Evolutionary conservation across 2,888 invertebrate species (phyloP).

Genomic region (Rambutsinella grinnellia): DNA sequence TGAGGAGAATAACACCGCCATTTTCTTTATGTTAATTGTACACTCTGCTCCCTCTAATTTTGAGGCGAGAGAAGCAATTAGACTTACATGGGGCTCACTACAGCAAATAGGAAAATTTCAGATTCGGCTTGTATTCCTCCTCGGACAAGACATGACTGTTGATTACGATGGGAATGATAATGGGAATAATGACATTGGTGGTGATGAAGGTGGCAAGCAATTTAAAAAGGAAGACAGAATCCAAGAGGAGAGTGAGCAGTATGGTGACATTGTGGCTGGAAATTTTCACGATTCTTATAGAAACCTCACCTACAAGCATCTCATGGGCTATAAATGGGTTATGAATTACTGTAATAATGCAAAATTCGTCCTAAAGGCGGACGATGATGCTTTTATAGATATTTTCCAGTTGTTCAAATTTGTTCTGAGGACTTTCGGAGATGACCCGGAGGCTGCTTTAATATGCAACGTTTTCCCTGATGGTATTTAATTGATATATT

Average conservation of each 20-base stretch:
- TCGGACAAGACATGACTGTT: constrained; percentile 57
- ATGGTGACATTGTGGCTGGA: constrained; percentile 56
- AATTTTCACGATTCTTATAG: constrained; percentile 66
- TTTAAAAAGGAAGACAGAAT: neutral
- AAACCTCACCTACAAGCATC: constrained; percentile 66
- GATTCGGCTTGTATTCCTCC: constrained; percentile 66
- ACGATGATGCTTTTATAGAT: constrained; percentile 67
- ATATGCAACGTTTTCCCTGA: constrained; percentile 66
- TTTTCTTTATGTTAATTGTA: constrained; percentile 66
- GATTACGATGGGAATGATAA: neutral
- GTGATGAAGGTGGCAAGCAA: constrained; percentile 10
- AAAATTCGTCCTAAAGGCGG: constrained; percentile 66
- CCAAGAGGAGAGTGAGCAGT: constrained; percentile 60
- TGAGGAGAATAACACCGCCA: constrained; percentile 15
- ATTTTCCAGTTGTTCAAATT: constrained; percentile 64
- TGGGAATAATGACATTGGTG: constrained; percentile 13
- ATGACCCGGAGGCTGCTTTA: constrained; percentile 57
- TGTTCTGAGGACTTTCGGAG: constrained; percentile 59
- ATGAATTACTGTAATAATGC: constrained; percentile 61
- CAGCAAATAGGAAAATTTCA: constrained; percentile 52
- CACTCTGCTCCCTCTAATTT: constrained; percentile 67
- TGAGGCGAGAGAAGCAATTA: constrained; percentile 66
- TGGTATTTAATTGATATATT: too few species aligned
- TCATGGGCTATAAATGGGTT: constrained; percentile 66
- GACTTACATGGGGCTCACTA: constrained; percentile 67